Evolutionary conservation across 2,888 invertebrate genomes (phyloP), one percentile per base, ranked within the genome.

Genomic region (Drosophila engyochracea): DNA sequence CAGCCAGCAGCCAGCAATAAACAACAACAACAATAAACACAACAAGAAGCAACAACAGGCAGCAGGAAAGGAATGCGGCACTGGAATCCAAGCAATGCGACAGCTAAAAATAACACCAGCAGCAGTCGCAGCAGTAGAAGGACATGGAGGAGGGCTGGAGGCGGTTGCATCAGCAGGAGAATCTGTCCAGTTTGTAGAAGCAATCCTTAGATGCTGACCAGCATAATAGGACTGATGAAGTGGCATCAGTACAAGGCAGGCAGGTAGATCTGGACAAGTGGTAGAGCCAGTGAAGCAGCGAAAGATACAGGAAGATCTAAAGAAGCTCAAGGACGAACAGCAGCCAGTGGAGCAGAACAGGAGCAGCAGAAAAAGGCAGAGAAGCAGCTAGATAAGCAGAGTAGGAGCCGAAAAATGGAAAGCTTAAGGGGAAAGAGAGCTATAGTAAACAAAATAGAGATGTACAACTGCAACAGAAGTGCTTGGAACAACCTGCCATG

Each of bases 81-180:
- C 59, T 65, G 89, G 85, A 85, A 90, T 85, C 61, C 86, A 71
- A 72, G 81, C 65, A 89, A 85, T 89, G 85, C 85, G 74, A 85
- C 89, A 85, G 85, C 85, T 90, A 90, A 90, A 85, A 85, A 90
- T 85, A 85, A 88, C 90, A 90, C 89, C 85, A 74, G 60, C 74
- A 62, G 59, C 55, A 75, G 44, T 41, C 16, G 22, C 22, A 47
- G n/a, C 28, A 39, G 55, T 37, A 4, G 25, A 39, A n/a, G n/a
- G 28, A 28, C 19, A 51, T 19, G 19, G 6, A 28, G 28, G 51
- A 25, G 28, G 10, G 28, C 47, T 47, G 4, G 25, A 47, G 47
- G 25, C 16, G 47, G 9, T 4, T 9, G 47, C 16, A 47, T 25
- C 22, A 52, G 39, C 55, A 68, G 30, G 47, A 55, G 37, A 37